phyloP scores from a whole-genome alignment of 2,113 vertebrate genomes.

The Protobothrops mucrosquamatus region DNA sequence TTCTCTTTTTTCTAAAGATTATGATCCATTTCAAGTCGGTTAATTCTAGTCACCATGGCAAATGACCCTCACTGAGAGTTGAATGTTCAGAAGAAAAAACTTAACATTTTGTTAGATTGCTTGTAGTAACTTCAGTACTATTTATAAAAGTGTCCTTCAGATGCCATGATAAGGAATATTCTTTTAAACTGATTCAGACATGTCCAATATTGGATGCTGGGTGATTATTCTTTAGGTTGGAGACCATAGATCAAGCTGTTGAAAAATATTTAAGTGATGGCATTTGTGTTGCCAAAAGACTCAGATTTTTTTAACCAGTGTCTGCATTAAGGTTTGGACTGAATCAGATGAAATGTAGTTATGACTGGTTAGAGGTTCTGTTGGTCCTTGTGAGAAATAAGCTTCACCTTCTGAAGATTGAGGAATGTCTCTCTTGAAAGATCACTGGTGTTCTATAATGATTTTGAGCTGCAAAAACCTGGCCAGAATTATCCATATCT shows the following conservation, averaged over 20 bases:
- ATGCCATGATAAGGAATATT: no score
- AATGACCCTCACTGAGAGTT: neutral
- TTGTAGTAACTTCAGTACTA: neutral
- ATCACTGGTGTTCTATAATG: no score
- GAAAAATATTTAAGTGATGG: no score
- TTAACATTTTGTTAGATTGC: neutral
- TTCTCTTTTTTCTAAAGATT: neutral
- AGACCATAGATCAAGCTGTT: neutral
- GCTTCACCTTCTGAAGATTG: neutral
- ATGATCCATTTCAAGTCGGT: neutral
- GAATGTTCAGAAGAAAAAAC: neutral
- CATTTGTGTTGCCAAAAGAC: no score
- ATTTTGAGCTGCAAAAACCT: no score
- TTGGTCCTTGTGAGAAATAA: neutral
- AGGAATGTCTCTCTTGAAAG: neutral
- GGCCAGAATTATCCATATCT: no score
- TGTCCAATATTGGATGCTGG: no score
- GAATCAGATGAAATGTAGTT: neutral
- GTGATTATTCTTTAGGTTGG: neutral
- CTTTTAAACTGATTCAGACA: no score
- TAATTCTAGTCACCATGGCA: accelerated
- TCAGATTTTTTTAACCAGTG: neutral
- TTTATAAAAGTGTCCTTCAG: neutral
- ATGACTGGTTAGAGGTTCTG: neutral
- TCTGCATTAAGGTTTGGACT: neutral